Conservation (phyloP, 2,888 invertebrate species). For the Leptinotarsa juncta region DNA sequence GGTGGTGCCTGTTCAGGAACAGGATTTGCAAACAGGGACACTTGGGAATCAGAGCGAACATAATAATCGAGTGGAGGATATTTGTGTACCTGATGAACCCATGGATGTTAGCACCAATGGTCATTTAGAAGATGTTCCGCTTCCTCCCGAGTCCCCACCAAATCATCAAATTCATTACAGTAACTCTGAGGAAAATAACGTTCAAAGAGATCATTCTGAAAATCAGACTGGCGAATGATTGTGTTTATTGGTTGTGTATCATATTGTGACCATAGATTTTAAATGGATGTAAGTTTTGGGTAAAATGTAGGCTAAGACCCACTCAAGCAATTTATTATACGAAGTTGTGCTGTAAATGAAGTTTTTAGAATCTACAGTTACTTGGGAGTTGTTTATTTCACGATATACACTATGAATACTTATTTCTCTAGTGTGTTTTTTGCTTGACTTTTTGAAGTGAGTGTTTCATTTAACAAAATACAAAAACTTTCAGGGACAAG, state of each 20-base stretch:
- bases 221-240: constrained; percentile 10
- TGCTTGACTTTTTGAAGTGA: not conserved
- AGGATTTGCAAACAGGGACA: not conserved
- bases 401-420: not conserved
- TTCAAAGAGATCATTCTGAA: not conserved
- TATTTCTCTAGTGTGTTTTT: not conserved
- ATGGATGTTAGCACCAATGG: constrained; percentile 8
- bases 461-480: not conserved
- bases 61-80: constrained; percentile 13
- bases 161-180: not conserved
- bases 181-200: constrained; percentile 9
- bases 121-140: constrained; percentile 7
- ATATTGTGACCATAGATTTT: constrained; percentile 2
- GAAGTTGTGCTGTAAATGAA: not conserved
- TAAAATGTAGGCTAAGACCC: not conserved
- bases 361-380: not conserved
- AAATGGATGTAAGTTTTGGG: constrained; percentile 7
- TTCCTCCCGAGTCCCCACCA: constrained; percentile 15
- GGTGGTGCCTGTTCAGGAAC: not conserved
- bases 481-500: no score
- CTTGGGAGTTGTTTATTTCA: not conserved
- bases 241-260: constrained; percentile 4
- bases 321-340: not conserved
- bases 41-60: not conserved
- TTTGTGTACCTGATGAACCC: constrained; percentile 15